Base-by-base conservation (phyloP, 2,888 invertebrate genomes). In the Acronicta leporina region DNA sequence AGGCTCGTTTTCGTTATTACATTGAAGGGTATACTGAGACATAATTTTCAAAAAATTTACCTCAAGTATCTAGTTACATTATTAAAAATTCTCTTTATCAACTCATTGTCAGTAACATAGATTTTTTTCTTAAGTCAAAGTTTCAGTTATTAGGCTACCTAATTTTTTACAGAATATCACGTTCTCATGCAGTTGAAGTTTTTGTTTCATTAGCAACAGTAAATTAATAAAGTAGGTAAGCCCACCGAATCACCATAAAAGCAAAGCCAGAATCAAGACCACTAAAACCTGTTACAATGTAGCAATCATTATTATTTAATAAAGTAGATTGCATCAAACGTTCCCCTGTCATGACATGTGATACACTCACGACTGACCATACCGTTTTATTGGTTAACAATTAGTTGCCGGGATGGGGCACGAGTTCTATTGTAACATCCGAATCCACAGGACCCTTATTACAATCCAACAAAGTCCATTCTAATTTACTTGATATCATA, bases 321-420 rank as follows among this genome's bases (percentile, higher is more conserved):
- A 80, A 87, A 86, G 73, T 80, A 76, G 79, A 84, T 85, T 83
- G 84, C 85, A 83, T 81, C 79, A 78, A 76, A 58, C 52, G 58
- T 58, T 75, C 80, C 80, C 78, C 62, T 65, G 63, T 65, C 49
- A 59, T 65, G 63, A 64, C 49, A 59, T 47, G 47, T 63, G 64
- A 64, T 73, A 75, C 68, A 55, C 73, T 77, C 54, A 25, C 75
- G 43, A 77, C 72, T 86, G 87, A 88, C 87, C 91, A 92, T 91
- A 83, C 84, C 87, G 91, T 79, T 91, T 92, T 91, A 92, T 91
- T 87, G 89, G 88, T 64, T 75, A 79, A 86, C 91, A 87, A 92
- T 92, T 90, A 91, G 79, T 58, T 72, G 62, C 66, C 60, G 56
- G 57, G 61, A 73, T 77, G 65, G 82, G 79, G 77, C 68, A 54